Conservation (phyloP, 2,797 vertebrate species). For the Triplophysa bombifrons region DNA sequence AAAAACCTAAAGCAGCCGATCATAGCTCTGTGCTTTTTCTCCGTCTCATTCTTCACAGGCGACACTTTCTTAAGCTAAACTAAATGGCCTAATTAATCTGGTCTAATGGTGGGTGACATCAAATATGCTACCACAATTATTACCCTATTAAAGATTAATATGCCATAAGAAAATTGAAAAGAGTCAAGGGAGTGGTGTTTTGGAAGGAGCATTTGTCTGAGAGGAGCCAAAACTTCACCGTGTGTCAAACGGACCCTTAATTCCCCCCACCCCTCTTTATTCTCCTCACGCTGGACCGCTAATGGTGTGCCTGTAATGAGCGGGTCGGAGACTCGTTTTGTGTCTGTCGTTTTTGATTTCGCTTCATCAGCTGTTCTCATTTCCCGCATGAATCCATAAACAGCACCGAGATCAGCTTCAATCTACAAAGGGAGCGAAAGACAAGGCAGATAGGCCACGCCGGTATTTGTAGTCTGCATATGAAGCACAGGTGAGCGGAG, state of each 20-base stretch:
- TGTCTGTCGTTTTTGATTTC: constrained; percentile 68
- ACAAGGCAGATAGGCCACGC: constrained; percentile 11
- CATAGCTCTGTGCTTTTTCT: constrained; percentile 57
- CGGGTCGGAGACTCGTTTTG: constrained; percentile 50
- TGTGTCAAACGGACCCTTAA: constrained; percentile 21
- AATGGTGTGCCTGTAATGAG: constrained; percentile 48
- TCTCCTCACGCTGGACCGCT: constrained; percentile 33
- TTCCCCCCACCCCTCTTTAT: constrained; percentile 5
- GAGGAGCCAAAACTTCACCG: constrained; percentile 43
- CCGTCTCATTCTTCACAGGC: constrained; percentile 73
- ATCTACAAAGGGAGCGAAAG: constrained; percentile 48
- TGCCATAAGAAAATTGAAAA: constrained; percentile 77
- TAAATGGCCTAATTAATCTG: constrained; percentile 85
- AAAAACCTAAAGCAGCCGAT: constrained; percentile 70
- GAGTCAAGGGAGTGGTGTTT: constrained; percentile 63
- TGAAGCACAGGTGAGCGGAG: constrained; percentile 5
- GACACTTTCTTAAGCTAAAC: constrained; percentile 80
- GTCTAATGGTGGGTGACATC: constrained; percentile 84
- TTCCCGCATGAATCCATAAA: constrained; percentile 66
- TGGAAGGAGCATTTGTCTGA: constrained; percentile 64
- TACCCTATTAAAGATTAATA: constrained; percentile 83
- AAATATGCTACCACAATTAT: constrained; percentile 86
- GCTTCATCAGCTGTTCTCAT: constrained; percentile 45
- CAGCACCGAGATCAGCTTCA: constrained; percentile 64
- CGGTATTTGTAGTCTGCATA: constrained; percentile 25